Evolutionary conservation across 2,888 invertebrate species (phyloP), one percentile per base, ranked within the genome.

Genomic region (Alsophila aescularia): DNA sequence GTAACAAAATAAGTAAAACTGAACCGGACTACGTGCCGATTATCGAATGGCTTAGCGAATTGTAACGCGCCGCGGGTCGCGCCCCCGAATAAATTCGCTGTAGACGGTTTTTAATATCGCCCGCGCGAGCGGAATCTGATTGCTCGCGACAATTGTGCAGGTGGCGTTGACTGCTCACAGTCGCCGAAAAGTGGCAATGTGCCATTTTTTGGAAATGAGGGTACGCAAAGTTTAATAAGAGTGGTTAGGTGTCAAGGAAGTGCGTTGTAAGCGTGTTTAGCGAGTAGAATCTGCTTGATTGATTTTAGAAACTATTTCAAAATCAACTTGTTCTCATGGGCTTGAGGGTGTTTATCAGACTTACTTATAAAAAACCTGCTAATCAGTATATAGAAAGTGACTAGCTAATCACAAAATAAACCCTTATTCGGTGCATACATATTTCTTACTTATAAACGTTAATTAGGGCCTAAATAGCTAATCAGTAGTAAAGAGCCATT

Each of bases 31-130:
- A 45, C 27, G 29, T 10, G 24, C 5, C 24, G 24, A 24, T 36
- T 45, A 45, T 13, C 32, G 9, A 27, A 16, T 12, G 18, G 21
- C n/a, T 35, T 31, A 39, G 29, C 32, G 39, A 21, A 39, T 48
- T 60, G n/a, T n/a, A n/a, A 49, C 47, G 31, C 2, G 56, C 51
- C 52, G 53, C 31, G 61, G 56, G 57, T 56, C 58, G 65, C 65
- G 56, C 62, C 69, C 64, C 62, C 54, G 70, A 68, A 73, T 76
- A 75, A 75, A 76, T 73, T 75, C 62, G 52, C 47, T 52, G 72
- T 73, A 58, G 65, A 76, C 73, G 77, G 72, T 78, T 81, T 83
- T 81, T 76, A 81, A 81, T 79, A 79, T 73, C 70, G 62, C 62
- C 57, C 64, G 57, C 10, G 6, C 10, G 41, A 58, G 63, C 62